Conservation (phyloP, 1,140 invertebrate genomes). For the Eriocheir sinensis region DNA sequence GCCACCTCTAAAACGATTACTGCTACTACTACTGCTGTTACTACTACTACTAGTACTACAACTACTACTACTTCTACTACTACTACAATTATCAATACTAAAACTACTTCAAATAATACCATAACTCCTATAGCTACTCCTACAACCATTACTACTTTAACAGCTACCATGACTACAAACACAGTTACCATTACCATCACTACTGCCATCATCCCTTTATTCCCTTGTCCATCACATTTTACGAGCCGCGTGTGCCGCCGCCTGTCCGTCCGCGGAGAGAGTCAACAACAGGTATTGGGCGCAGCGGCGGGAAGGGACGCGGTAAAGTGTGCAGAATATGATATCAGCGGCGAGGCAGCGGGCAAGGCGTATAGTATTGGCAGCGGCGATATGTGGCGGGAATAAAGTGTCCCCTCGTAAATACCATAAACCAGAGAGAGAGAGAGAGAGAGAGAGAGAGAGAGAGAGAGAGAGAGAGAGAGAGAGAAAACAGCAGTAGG, state of each 20-base stretch:
- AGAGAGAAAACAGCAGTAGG: background rate
- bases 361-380: background rate
- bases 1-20: no score
- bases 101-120: no score
- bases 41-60: no score
- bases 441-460: slow-evolving; percentile 22
- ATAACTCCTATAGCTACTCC: background rate
- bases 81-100: no score
- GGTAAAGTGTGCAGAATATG: background rate
- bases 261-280: background rate
- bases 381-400: background rate
- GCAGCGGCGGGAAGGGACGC: background rate
- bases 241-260: background rate
- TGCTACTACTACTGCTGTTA: no score
- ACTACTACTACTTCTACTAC: no score
- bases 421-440: background rate
- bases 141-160: background rate
- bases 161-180: background rate
- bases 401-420: slow-evolving; percentile 16
- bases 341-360: background rate
- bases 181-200: background rate
- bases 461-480: background rate
- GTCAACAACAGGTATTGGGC: background rate
- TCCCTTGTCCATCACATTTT: background rate
- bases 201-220: background rate